Percentiles rank a stretch among this genome's conserved stretches.
Evolutionary conservation across 2,113 vertebrate genomes (phyloP).

Genomic region (Myotis yumanensis): DNA sequence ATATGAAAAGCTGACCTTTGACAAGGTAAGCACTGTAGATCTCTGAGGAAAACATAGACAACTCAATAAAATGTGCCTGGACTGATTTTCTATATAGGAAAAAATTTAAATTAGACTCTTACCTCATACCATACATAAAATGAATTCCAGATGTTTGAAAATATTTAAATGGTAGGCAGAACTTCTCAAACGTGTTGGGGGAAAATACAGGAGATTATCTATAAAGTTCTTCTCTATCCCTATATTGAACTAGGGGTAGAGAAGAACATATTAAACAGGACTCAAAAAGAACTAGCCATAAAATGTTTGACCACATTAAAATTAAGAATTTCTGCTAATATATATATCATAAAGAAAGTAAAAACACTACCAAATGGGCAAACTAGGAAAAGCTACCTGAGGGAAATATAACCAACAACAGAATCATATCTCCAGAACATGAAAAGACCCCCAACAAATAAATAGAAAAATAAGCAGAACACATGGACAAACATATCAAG

Average conservation of each 20-base stretch:
- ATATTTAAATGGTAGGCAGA: slow-evolving; percentile 49
- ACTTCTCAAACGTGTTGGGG: background rate
- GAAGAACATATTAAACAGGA: background rate
- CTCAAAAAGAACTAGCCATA: slow-evolving; percentile 3
- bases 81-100: slow-evolving; percentile 54
- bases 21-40: background rate
- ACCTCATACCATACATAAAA: slow-evolving; percentile 56
- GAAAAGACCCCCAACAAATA: background rate
- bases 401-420: background rate
- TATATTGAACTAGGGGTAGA: background rate
- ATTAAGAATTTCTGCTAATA: slow-evolving; percentile 31
- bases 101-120: slow-evolving; percentile 70
- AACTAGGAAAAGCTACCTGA: background rate
- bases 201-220: slow-evolving; percentile 7
- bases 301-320: slow-evolving; percentile 10
- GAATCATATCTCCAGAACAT: background rate
- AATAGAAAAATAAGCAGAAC: background rate
- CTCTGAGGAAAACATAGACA: slow-evolving; percentile 13
- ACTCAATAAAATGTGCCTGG: slow-evolving; percentile 38
- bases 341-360: background rate
- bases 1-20: slow-evolving; percentile 35
- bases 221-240: too few relatives aligned
- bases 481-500: background rate
- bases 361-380: background rate
- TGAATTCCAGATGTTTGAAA: slow-evolving; percentile 68